A percentile compares a stretch with the other conserved stretches of the same genome.
These are phyloP conservation scores for Phrynocephalus forsythii DNA, from an alignment of 2,797 vertebrate species.

Conservation along the genomic window DNA sequence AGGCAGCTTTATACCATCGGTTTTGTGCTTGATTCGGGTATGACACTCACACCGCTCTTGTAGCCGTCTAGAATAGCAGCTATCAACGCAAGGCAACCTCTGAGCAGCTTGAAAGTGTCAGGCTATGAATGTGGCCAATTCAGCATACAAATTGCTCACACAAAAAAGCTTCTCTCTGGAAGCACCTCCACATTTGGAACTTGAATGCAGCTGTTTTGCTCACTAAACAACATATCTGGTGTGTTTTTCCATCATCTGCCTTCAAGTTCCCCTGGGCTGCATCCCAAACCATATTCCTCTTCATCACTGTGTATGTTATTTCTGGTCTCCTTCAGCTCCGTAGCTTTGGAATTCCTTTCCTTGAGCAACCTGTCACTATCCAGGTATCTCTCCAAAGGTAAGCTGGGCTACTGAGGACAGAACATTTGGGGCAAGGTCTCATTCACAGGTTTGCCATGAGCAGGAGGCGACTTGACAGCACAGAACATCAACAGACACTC, in stretches of 20 bases:
- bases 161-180: background rate
- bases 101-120: background rate
- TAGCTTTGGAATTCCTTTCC: too few species aligned
- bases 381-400: background rate
- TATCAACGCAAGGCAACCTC: background rate
- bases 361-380: background rate
- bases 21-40: slow-evolving; percentile 3
- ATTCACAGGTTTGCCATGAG: too few species aligned
- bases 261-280: background rate
- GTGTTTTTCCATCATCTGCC: background rate
- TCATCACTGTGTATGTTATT: background rate
- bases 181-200: background rate
- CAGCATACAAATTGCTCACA: background rate
- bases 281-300: background rate
- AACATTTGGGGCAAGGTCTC: too few species aligned
- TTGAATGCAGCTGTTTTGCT: background rate
- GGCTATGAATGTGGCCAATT: background rate
- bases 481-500: too few species aligned
- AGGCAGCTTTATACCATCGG: background rate
- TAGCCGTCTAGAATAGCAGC: background rate
- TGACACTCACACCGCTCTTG: background rate
- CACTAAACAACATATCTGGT: background rate
- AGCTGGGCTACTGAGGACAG: too few species aligned
- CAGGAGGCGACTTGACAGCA: too few species aligned
- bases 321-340: background rate